Conservation (phyloP, 2,113 vertebrate species). For the Callospermophilus lateralis region DNA sequence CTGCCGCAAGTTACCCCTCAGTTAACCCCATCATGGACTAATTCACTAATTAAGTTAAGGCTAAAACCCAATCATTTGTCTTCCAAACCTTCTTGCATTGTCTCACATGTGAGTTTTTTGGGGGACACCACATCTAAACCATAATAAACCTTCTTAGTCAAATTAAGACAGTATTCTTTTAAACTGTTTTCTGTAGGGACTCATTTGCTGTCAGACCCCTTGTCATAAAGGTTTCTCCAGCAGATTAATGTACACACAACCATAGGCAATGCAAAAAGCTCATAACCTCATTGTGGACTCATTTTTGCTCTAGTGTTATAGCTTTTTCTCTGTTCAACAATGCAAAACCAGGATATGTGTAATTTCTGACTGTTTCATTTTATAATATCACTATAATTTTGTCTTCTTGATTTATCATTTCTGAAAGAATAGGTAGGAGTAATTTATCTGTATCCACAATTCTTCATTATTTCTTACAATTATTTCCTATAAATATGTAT, state of each 20-base stretch:
- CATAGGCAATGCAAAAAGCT: background rate
- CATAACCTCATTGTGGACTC: no score
- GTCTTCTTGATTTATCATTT: background rate
- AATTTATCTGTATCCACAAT: background rate
- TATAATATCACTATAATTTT: background rate
- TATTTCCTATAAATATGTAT: background rate
- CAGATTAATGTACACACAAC: fast-evolving
- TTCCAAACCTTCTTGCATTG: no score
- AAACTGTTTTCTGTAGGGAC: background rate
- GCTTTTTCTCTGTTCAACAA: background rate
- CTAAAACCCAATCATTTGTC: no score
- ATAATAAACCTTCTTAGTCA: background rate
- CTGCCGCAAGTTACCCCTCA: no score
- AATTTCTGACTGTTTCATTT: background rate
- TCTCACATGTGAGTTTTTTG: no score
- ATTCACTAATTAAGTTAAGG: no score
- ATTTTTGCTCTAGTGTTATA: background rate
- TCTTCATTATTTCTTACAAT: background rate
- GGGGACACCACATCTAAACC: no score
- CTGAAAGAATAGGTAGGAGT: background rate
- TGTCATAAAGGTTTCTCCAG: background rate
- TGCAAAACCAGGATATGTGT: background rate
- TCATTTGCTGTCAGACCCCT: background rate
- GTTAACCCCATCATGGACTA: no score
- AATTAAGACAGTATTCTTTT: background rate